Evolutionary conservation across 2,888 invertebrate genomes (phyloP), one percentile per base, ranked within the genome.

Genomic region (Andrena marginata): DNA sequence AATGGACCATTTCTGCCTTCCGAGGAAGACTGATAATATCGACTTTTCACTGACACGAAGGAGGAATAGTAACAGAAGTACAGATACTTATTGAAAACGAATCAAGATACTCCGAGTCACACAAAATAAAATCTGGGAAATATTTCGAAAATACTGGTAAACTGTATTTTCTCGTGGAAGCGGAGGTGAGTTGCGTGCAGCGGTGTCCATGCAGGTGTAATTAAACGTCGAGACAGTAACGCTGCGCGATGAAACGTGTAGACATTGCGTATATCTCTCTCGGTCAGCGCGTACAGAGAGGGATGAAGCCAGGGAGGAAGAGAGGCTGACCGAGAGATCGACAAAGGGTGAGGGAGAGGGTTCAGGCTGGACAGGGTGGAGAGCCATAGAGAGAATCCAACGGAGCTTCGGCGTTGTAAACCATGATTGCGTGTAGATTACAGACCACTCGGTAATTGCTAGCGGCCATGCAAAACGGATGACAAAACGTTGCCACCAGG

Each of bases 341-440:
- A 59, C 70, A 49, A 64, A 67, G 31, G 56, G 31, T 56, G 42
- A 56, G 42, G 63, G 74, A 62, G 56, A n/a, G 67, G 62, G 74
- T 74, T 60, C 67, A 64, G 67, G 63, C 48, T 42, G 59, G 81
- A 75, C 76, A 74, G 81, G 72, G 74, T 71, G 16, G 42, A 42
- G 42, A 49, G 54, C 69, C 80, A 78, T 77, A 79, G 88, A 84
- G 91, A 87, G 89, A 89, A 90, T 90, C 85, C 89, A 85, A 81
- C 84, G 84, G 82, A 89, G 85, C 88, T 87, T 85, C 84, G 79
- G 86, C 84, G 84, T 88, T 89, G 88, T 89, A 89, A 90, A 91
- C 90, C 91, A 91, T 92, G 92, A 93, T 92, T 93, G 92, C 92
- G 90, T 91, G 91, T 90, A 91, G 92, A 92, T 93, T 93, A 93